Base-by-base conservation (phyloP, 1,140 invertebrate genomes). In the Platyura marginata region DNA sequence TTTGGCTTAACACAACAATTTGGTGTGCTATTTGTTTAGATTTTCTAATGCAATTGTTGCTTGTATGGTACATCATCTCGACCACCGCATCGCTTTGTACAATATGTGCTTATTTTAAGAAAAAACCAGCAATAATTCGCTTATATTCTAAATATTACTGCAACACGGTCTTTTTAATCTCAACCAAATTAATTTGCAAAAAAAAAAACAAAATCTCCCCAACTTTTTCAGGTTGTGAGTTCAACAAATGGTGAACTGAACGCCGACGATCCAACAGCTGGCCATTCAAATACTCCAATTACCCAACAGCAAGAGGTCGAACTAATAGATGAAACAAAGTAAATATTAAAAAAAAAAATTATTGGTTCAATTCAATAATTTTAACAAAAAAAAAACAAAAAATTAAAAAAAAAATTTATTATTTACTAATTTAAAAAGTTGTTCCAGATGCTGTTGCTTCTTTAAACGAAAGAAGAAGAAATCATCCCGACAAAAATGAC, bases 391-490 rank as follows among this genome's bases (percentile, higher is more conserved):
- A 63, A 63, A 52, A 51, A 63, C 59, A 49, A 61, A 63, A 63
- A 61, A 61, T 46, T 56, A 62, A 41, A 41, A 15, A 18, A 5
- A n/a, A 3, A 16, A 41, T 18, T n/a, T 21, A 11, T 21, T 22
- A 33, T 29, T 2, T 3, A 34, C 21, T 33, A 42, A 34, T n/a
- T 13, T 10, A 8, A 3, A 21, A 20, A 18, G 36, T 38, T 69
- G 69, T 76, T 79, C 61, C 76, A 92, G 88, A 74, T 90, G 86
- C 70, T 93, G 89, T 71, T 92, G 87, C 68, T 92, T 92, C 77
- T 92, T 92, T 75, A 88, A 89, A 66, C 76, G 86, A 63, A 89
- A 90, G 79, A 92, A 91, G 83, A 92, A 92, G 78, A 92, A 92
- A 75, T 72, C 59, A 49, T 56, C 58, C 46, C 58, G 59, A 49